A percentile compares a stretch with the other conserved stretches of the same genome.
Conservation (phyloP, 2,797 vertebrate genomes). For the Synaphobranchus kaupii region DNA sequence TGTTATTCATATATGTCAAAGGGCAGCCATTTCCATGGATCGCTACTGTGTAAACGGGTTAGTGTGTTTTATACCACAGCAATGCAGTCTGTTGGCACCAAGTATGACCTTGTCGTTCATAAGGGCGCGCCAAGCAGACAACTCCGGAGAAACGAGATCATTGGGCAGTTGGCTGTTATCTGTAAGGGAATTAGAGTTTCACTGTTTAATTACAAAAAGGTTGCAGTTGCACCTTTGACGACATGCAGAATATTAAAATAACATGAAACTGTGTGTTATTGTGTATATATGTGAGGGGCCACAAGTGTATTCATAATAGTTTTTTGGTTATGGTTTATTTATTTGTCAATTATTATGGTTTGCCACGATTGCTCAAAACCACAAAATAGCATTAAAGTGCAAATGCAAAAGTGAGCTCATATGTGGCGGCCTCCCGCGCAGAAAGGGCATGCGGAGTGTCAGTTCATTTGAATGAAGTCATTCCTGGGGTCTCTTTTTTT, state of each 20-base stretch:
- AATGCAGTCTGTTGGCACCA: conserved; percentile 33
- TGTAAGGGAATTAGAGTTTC: conserved; percentile 60
- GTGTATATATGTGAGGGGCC: conserved; percentile 30
- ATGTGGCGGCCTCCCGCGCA: background rate
- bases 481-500: conserved; percentile 72
- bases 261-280: background rate
- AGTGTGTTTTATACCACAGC: background rate
- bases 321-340: background rate
- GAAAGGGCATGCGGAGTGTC: conserved; percentile 36
- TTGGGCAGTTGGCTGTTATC: conserved; percentile 79
- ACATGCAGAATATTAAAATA: background rate
- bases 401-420: background rate
- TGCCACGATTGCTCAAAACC: background rate
- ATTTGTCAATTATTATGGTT: background rate
- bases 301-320: background rate
- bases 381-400: background rate
- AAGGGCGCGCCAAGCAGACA: conserved; percentile 74
- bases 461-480: conserved; percentile 60
- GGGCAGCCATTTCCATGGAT: conserved; percentile 45
- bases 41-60: conserved; percentile 43
- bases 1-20: conserved; percentile 52
- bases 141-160: conserved; percentile 62
- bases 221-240: background rate
- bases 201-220: background rate
- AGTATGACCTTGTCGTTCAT: conserved; percentile 38